Conservation (phyloP, 2,113 vertebrate genomes). For the Suricata suricatta region DNA sequence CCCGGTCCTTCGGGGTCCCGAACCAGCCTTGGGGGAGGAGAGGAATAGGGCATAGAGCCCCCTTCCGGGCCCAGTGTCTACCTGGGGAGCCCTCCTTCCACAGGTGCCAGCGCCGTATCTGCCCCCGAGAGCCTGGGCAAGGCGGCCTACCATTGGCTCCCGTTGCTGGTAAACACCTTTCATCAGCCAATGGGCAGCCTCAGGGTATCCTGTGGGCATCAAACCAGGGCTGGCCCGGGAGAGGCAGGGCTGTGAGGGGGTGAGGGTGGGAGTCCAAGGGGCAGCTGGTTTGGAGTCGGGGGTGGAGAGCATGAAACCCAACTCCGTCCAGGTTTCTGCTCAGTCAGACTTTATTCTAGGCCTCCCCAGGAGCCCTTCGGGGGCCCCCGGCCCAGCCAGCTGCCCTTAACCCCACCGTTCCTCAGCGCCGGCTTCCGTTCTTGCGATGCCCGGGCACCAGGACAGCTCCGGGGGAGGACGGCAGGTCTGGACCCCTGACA, state of each 20-base stretch:
- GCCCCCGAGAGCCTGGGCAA: background rate
- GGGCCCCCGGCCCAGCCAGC: background rate
- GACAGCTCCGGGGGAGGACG: background rate
- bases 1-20: background rate
- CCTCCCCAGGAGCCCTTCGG: background rate
- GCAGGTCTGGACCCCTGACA: background rate
- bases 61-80: background rate
- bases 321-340: background rate
- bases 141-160: background rate
- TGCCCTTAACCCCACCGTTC: background rate
- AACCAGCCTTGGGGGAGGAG: background rate
- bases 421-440: background rate
- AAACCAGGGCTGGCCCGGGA: background rate
- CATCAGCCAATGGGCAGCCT: slow-evolving; percentile 24
- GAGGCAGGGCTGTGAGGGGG: background rate
- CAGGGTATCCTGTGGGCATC: background rate
- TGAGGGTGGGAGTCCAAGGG: too few relatives aligned
- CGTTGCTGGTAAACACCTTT: slow-evolving; percentile 51
- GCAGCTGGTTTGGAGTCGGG: background rate
- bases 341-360: slow-evolving; percentile 55
- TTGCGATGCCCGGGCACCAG: background rate
- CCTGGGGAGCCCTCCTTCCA: background rate
- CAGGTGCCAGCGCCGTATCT: background rate
- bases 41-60: background rate
- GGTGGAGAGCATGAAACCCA: background rate